Conservation (phyloP, 2,888 invertebrate genomes). For the Latrodectus hesperus region DNA sequence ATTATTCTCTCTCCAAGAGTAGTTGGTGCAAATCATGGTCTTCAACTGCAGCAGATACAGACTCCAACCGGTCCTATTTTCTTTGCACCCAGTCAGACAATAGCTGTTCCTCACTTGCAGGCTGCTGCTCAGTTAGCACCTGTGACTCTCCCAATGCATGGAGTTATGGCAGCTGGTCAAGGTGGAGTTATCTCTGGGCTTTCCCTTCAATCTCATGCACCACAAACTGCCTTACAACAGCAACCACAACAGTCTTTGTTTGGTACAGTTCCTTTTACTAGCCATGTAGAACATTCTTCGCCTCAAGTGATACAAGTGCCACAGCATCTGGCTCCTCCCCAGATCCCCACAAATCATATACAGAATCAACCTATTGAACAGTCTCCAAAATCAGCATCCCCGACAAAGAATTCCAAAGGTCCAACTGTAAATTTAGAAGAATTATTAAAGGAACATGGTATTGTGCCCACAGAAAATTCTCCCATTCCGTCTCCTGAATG, state of each 20-base stretch:
- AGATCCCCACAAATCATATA: conserved; percentile 39
- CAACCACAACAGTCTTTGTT: conserved; percentile 51
- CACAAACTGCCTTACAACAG: conserved; percentile 66
- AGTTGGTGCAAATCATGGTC: conserved; percentile 51
- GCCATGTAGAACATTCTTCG: conserved; percentile 66
- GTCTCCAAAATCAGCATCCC: conserved; percentile 38
- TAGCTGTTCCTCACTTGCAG: conserved; percentile 62
- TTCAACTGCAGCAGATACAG: conserved; percentile 77
- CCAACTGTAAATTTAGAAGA: conserved; percentile 71
- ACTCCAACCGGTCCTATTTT: conserved; percentile 77
- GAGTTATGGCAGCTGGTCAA: conserved; percentile 62
- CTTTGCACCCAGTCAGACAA: conserved; percentile 72
- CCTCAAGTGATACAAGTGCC: conserved; percentile 64
- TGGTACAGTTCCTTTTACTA: conserved; percentile 67
- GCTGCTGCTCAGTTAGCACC: conserved; percentile 58
- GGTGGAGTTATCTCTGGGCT: conserved; percentile 56
- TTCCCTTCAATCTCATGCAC: conserved; percentile 65
- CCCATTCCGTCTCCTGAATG: conserved; percentile 62
- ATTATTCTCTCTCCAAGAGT: conserved; percentile 69
- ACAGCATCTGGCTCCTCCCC: conserved; percentile 47
- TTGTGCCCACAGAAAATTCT: conserved; percentile 70
- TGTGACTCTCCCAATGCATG: conserved; percentile 63
- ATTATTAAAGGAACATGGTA: conserved; percentile 71
- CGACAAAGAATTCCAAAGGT: conserved; percentile 63
- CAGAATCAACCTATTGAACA: conserved; percentile 45